These are phyloP conservation scores for Aphaenogaster floridana DNA, from an alignment of 1,140 invertebrate species.

Conservation along the genomic window DNA sequence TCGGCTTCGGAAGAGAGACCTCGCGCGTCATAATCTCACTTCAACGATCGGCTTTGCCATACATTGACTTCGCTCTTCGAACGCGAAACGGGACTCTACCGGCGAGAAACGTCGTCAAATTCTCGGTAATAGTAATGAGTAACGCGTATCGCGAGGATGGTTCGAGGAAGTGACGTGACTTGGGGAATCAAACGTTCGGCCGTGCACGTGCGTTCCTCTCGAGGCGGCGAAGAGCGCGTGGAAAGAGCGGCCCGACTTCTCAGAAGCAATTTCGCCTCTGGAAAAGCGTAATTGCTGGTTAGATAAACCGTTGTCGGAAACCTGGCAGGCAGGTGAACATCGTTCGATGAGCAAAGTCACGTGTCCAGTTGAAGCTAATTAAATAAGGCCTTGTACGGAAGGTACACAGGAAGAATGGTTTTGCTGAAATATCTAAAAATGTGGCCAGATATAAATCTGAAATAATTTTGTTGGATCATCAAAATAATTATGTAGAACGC, in stretches of 20 bases:
- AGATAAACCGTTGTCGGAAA: slow-evolving; percentile 29
- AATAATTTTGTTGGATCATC: too few species aligned
- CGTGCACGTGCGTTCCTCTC: neutral
- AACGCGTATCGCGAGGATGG: neutral
- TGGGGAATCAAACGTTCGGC: neutral
- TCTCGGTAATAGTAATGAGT: slow-evolving; percentile 1
- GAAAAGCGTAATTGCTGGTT: slow-evolving; percentile 53
- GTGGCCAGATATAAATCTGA: too few species aligned
- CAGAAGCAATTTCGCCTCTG: slow-evolving; percentile 32
- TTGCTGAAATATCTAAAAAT: too few species aligned
- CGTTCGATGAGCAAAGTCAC: slow-evolving; percentile 26
- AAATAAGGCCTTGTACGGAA: neutral
- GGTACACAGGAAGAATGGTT: neutral
- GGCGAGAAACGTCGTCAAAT: slow-evolving; percentile 21
- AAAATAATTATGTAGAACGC: too few species aligned
- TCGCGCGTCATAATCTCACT: neutral
- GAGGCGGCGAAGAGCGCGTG: neutral
- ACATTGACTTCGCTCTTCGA: neutral
- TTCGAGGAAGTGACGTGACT: slow-evolving; percentile 51
- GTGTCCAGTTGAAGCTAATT: neutral
- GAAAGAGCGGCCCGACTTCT: slow-evolving; percentile 33
- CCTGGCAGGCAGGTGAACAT: slow-evolving; percentile 25
- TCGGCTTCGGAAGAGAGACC: neutral
- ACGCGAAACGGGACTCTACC: neutral
- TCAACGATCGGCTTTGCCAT: neutral